These are phyloP conservation scores for Arenaria interpres DNA, from an alignment of 2,113 vertebrate genomes.

Conservation along the genomic window DNA sequence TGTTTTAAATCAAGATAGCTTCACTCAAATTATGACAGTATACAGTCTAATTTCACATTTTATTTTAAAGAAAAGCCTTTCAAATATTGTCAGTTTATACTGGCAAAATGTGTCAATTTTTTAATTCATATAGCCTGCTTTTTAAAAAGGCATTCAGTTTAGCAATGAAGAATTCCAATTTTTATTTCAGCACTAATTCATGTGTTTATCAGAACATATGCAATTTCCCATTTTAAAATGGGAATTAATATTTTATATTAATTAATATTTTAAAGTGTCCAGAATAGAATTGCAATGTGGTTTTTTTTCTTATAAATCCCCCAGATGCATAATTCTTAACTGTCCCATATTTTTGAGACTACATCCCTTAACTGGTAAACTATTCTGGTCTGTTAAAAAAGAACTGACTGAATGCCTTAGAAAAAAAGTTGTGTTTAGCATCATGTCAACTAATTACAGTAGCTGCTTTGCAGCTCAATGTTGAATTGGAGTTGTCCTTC, in stretches of 20 bases:
- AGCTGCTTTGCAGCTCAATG: neutral
- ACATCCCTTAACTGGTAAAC: neutral
- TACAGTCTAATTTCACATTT: neutral
- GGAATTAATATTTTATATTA: neutral
- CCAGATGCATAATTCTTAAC: neutral
- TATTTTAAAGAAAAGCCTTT: neutral
- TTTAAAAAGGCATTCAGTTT: neutral
- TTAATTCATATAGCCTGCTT: neutral
- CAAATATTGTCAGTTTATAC: neutral
- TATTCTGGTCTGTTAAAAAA: neutral
- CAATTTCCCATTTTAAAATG: neutral
- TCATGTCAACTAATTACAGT: neutral
- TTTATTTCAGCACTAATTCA: neutral
- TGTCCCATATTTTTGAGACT: neutral
- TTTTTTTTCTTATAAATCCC: neutral
- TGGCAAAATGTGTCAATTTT: neutral
- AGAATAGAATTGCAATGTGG: neutral
- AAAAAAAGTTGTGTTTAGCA: neutral
- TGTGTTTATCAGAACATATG: neutral
- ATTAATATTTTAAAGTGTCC: neutral
- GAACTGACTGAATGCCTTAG: neutral
- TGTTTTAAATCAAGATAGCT: neutral
- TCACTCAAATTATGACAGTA: neutral
- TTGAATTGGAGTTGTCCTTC: slow-evolving; percentile 32
- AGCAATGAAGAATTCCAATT: neutral